Base-by-base conservation (phyloP, 2,797 vertebrate genomes). In the Macroramphosus scolopax region DNA sequence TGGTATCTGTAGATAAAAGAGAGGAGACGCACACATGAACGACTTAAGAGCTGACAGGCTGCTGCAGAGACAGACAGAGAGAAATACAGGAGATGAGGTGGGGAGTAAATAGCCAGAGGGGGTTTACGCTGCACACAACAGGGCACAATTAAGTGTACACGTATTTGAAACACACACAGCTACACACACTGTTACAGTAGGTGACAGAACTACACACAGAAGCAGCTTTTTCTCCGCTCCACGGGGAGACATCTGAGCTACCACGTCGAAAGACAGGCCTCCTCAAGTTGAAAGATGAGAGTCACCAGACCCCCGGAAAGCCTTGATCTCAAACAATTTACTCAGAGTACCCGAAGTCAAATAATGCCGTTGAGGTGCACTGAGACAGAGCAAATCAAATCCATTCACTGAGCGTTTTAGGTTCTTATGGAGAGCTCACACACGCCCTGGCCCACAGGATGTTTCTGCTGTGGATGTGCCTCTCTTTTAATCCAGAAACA, bases 1-100 rank as follows among this genome's bases (percentile, higher is more conserved):
- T 58, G 60, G 85, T 68, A 72, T 82, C 90, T 91, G 78, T 13
- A 71, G 68, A 80, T 63, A 57, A 77, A 74, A 80, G 74, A 76
- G 44, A 70, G 52, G 34, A 80, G 39, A 66, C 18, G 67, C 51
- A 72, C 18, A 68, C 51, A 72, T 18, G 64, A 33, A 71, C 30
- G 28, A 35, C 40, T 85, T 73, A 75, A 48, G 17, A 52, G 31
- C 22, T 51, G 64, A 72, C 66, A 72, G 52, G 20, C 37, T 14
- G 57, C 30, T 49, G 65, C 46, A 48, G 5, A 28, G 20, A 9
- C 6, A 26, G 25, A 26, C 24, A 71, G 22, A 57, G 31, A 60
- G 13, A 52, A 76, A 73, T 50, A 14, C 45, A 55, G 51, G 31
- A 48, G 61, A 74, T 74, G 68, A 65, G 44, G 24, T 43, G 44